Percentiles rank a stretch among this genome's conserved stretches.
Evolutionary conservation across 1,140 invertebrate genomes (phyloP).

Genomic region (Microplitis mediator): DNA sequence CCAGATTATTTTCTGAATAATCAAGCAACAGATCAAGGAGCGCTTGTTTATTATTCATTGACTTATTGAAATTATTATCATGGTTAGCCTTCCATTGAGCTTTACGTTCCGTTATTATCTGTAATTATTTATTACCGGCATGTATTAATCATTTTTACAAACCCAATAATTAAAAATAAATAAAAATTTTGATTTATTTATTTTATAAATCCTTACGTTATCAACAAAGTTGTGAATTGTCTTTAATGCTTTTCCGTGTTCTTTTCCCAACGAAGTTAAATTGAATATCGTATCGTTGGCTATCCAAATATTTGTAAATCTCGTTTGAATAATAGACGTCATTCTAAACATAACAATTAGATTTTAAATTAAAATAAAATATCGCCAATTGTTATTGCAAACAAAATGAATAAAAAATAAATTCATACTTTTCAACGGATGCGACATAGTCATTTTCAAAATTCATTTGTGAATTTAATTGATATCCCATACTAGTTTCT

Average conservation of each 20-base stretch:
- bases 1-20: constrained; percentile 54
- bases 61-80: constrained; percentile 36
- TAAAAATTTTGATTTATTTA: constrained; percentile 1
- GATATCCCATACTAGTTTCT: constrained; percentile 74
- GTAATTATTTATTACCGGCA: constrained; percentile 3
- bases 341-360: constrained; percentile 40
- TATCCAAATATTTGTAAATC: constrained; percentile 67
- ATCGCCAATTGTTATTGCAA: not conserved
- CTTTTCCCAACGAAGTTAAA: constrained; percentile 59
- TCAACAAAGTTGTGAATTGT: constrained; percentile 69
- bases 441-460: constrained; percentile 67
- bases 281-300: constrained; percentile 65
- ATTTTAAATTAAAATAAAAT: not conserved
- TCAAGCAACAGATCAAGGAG: constrained; percentile 68
- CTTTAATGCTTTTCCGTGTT: constrained; percentile 61
- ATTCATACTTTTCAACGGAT: constrained; percentile 64
- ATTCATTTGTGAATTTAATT: constrained; percentile 69
- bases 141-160: not conserved
- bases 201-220: constrained; percentile 37
- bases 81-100: constrained; percentile 44
- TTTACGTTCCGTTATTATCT: constrained; percentile 59
- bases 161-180: not conserved
- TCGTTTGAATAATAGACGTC: constrained; percentile 51
- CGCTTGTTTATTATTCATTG: constrained; percentile 59
- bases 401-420: constrained; percentile 8